A percentile compares a stretch with the other conserved stretches of the same genome.
These are phyloP conservation scores for Alosa alosa DNA, from an alignment of 2,113 vertebrate genomes.

Conservation along the genomic window DNA sequence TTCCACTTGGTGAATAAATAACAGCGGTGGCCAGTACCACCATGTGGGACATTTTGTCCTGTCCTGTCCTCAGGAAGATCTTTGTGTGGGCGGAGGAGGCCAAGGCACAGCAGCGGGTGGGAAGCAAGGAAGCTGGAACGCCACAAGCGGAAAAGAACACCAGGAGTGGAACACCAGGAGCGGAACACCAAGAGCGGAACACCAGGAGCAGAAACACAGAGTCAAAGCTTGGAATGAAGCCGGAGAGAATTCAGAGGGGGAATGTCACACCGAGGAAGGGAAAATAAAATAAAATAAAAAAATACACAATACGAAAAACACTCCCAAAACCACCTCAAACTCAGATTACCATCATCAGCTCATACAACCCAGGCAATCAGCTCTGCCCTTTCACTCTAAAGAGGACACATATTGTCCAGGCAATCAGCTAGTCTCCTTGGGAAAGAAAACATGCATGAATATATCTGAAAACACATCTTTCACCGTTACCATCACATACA, in stretches of 20 bases:
- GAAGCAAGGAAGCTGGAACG: not conserved
- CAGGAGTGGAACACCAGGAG: not conserved
- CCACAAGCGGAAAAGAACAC: slow-evolving; percentile 8
- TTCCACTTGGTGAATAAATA: not conserved
- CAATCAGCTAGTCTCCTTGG: not conserved
- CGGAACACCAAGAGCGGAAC: not conserved
- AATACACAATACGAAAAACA: not conserved
- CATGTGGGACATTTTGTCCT: not conserved
- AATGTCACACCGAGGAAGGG: not conserved
- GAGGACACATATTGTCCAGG: not conserved
- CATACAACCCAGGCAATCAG: not conserved
- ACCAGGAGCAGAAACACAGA: slow-evolving; percentile 8
- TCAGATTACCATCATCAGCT: not conserved
- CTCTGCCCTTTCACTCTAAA: not conserved
- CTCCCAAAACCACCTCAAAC: not conserved
- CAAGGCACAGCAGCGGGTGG: not conserved
- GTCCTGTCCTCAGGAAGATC: not conserved
- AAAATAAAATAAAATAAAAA: not conserved
- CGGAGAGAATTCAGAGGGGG: not conserved
- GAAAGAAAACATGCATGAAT: not conserved
- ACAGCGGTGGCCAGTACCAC: not conserved
- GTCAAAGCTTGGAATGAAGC: slow-evolving; percentile 3
- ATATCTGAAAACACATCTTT: not conserved
- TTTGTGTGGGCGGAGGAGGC: not conserved
- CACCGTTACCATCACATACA: not conserved